Percentiles rank a stretch among this genome's conserved stretches.
These are phyloP conservation scores for Galaxea fascicularis DNA, from an alignment of 92 coral and sea anemone species.

Conservation along the genomic window DNA sequence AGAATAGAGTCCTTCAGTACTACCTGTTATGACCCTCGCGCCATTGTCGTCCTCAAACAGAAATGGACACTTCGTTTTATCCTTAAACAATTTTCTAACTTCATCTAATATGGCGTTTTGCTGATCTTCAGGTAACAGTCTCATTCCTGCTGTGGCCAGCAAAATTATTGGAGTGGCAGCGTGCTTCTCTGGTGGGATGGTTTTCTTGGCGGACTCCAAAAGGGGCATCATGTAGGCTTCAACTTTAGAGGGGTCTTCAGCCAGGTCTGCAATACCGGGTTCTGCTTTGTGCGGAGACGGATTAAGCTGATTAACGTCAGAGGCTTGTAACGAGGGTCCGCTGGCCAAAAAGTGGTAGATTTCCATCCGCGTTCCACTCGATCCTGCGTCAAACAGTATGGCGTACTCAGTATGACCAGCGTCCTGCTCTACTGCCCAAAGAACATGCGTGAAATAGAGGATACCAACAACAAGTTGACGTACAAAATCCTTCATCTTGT, in stretches of 20 bases:
- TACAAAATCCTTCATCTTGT: neutral
- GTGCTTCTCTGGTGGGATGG: slow-evolving; percentile 64
- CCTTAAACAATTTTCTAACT: slow-evolving; percentile 46
- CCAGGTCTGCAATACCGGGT: slow-evolving; percentile 59
- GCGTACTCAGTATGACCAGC: slow-evolving; percentile 41
- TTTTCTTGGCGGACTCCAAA: slow-evolving; percentile 53
- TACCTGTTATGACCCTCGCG: slow-evolving; percentile 51
- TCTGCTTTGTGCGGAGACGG: slow-evolving; percentile 37
- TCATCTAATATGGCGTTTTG: slow-evolving; percentile 48
- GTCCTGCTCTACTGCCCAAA: neutral
- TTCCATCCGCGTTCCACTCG: slow-evolving; percentile 70
- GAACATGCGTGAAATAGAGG: neutral
- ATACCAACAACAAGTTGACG: neutral
- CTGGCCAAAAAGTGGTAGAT: slow-evolving; percentile 38
- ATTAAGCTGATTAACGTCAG: slow-evolving; percentile 38
- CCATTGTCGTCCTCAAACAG: slow-evolving; percentile 34
- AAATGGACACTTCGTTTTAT: slow-evolving; percentile 61
- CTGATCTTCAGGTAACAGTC: slow-evolving; percentile 50
- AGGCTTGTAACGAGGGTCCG: slow-evolving; percentile 26
- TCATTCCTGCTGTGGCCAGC: slow-evolving; percentile 78
- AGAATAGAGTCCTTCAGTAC: slow-evolving; percentile 54
- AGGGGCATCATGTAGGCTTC: slow-evolving; percentile 58
- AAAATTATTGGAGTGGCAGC: slow-evolving; percentile 47
- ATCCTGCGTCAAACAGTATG: slow-evolving; percentile 75
- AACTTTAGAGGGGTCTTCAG: slow-evolving; percentile 33